Percentiles rank a stretch among this genome's conserved stretches.
Conservation (phyloP, 2,888 invertebrate genomes). For the Hydriomena furcata region DNA sequence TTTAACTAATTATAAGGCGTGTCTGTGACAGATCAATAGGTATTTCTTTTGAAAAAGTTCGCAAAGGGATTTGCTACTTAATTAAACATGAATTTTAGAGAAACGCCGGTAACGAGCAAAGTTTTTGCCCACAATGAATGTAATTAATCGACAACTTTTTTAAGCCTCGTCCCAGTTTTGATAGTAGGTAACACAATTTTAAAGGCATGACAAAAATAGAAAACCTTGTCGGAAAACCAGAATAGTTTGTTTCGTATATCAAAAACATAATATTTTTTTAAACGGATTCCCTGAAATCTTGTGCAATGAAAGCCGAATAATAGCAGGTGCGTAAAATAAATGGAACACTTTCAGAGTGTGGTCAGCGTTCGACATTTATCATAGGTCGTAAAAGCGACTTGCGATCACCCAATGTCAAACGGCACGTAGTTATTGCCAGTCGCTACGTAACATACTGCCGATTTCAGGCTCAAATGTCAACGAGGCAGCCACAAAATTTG, state of each 20-base stretch:
- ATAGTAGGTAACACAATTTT: slow-evolving; percentile 42
- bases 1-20: slow-evolving; percentile 39
- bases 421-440: slow-evolving; percentile 12
- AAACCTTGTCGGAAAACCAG: too few species aligned
- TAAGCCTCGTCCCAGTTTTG: slow-evolving; percentile 55
- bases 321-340: slow-evolving; percentile 21
- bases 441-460: slow-evolving; percentile 11
- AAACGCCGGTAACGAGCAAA: slow-evolving; percentile 76
- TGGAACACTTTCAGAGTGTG: slow-evolving; percentile 19
- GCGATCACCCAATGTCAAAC: slow-evolving; percentile 20
- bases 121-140: slow-evolving; percentile 76
- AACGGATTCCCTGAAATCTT: too few species aligned
- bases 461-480: slow-evolving; percentile 37
- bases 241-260: too few species aligned
- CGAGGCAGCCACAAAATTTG: slow-evolving; percentile 51
- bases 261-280: too few species aligned
- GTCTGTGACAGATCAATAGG: slow-evolving; percentile 69
- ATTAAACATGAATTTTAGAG: slow-evolving; percentile 73
- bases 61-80: slow-evolving; percentile 69
- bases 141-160: slow-evolving; percentile 72
- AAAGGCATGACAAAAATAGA: background rate
- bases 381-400: slow-evolving; percentile 24
- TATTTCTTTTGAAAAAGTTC: slow-evolving; percentile 63
- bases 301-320: slow-evolving; percentile 14
- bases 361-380: slow-evolving; percentile 20